These are phyloP conservation scores for Fistularia commersonii DNA, from an alignment of 2,797 vertebrate species.

Conservation along the genomic window DNA sequence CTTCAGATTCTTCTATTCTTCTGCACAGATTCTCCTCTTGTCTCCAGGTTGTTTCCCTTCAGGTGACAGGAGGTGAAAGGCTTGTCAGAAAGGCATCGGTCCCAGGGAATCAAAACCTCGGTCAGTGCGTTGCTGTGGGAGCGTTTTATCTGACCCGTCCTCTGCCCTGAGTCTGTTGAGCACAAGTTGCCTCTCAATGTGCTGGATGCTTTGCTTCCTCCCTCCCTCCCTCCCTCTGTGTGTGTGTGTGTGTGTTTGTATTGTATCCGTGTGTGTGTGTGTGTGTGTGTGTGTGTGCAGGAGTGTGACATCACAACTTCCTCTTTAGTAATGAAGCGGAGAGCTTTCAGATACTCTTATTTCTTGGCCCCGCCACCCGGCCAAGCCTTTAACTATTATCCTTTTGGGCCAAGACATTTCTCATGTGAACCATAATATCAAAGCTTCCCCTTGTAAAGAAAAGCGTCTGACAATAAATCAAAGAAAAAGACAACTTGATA, in stretches of 20 bases:
- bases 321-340: background rate
- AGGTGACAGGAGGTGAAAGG: background rate
- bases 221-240: background rate
- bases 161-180: constrained; percentile 2
- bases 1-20: background rate
- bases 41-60: constrained; percentile 1
- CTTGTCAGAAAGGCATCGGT: background rate
- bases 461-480: too few species aligned
- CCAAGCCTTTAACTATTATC: too few species aligned
- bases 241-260: background rate
- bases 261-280: too few species aligned
- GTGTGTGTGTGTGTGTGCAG: constrained; percentile 1
- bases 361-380: too few species aligned
- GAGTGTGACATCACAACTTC: background rate
- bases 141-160: background rate
- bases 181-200: constrained; percentile 15
- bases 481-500: too few species aligned
- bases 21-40: constrained; percentile 3
- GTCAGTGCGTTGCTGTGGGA: background rate
- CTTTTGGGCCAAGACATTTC: too few species aligned
- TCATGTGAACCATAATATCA: too few species aligned
- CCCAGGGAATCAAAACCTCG: background rate
- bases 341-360: too few species aligned
- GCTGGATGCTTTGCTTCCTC: constrained; percentile 7
- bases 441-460: too few species aligned